phyloP scores from a whole-genome alignment of 2,113 vertebrate genomes.

The Dipodomys ordii region DNA sequence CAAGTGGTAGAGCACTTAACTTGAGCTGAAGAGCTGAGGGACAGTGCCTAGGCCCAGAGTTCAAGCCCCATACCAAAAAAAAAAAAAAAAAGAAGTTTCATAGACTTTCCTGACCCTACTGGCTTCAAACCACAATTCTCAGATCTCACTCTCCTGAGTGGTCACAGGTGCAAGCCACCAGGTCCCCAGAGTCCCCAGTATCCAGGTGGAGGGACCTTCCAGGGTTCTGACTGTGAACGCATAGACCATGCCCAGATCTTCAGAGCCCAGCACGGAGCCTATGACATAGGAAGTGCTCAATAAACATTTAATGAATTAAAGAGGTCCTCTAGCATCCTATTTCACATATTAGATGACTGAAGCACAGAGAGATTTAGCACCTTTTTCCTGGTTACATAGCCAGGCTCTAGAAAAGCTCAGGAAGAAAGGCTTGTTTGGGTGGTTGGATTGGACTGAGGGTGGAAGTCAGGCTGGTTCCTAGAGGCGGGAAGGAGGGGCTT shows the following conservation, averaged over 20 bases:
- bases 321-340: not conserved
- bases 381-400: slow-evolving; percentile 36
- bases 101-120: no score
- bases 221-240: no score
- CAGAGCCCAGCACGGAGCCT: not conserved
- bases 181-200: no score
- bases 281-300: not conserved
- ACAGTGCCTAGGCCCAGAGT: no score
- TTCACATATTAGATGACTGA: not conserved
- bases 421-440: not conserved
- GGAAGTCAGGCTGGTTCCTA: slow-evolving; percentile 32
- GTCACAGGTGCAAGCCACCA: no score
- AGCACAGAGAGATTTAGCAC: slow-evolving; percentile 54
- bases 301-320: slow-evolving; percentile 37
- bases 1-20: no score
- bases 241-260: not conserved
- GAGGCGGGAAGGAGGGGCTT: not conserved
- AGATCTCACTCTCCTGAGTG: no score
- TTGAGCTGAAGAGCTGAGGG: no score
- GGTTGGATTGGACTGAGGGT: not conserved
- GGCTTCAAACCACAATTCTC: no score
- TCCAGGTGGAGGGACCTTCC: no score
- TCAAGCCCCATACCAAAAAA: no score
- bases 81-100: no score
- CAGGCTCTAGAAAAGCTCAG: not conserved